Evolutionary conservation across 2,797 vertebrate genomes (phyloP).

Genomic region (Acrossocheilus wenchowensis): DNA sequence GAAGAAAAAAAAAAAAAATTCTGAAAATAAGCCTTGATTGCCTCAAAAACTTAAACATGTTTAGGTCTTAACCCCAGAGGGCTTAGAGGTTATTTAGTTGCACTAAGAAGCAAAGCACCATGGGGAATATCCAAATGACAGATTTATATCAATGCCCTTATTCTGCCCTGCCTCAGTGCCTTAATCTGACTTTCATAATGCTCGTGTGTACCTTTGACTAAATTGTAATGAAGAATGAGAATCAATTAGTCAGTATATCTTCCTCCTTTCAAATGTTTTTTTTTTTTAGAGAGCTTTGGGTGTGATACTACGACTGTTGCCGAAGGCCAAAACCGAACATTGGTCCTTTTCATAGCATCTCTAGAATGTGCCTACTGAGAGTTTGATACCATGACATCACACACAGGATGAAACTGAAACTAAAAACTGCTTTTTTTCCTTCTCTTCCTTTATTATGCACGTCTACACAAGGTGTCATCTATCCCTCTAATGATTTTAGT

Average conservation of each 20-base stretch:
- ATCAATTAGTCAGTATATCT: conserved; percentile 75
- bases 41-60: conserved; percentile 85
- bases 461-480: conserved; percentile 60
- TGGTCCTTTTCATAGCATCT: conserved; percentile 37
- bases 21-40: conserved; percentile 79
- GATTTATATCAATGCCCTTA: conserved; percentile 88
- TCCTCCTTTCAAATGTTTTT: conserved; percentile 78
- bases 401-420: conserved; percentile 15
- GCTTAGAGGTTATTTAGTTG: conserved; percentile 78
- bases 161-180: conserved; percentile 80
- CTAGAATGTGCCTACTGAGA: neutral
- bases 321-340: conserved; percentile 68
- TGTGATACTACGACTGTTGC: conserved; percentile 41
- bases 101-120: conserved; percentile 78
- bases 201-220: conserved; percentile 73
- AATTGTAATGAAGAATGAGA: conserved; percentile 67
- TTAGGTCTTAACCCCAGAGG: conserved; percentile 76
- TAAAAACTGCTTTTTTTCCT: neutral
- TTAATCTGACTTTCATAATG: conserved; percentile 79
- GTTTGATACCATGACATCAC: conserved; percentile 13
- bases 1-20: conserved; percentile 70
- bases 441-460: conserved; percentile 36
- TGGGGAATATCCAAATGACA: conserved; percentile 88
- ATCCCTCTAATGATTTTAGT: conserved; percentile 65
- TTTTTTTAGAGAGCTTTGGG: conserved; percentile 61